These are phyloP conservation scores for Melipona quadrifasciata DNA, from an alignment of 1,140 invertebrate species.

Conservation along the genomic window DNA sequence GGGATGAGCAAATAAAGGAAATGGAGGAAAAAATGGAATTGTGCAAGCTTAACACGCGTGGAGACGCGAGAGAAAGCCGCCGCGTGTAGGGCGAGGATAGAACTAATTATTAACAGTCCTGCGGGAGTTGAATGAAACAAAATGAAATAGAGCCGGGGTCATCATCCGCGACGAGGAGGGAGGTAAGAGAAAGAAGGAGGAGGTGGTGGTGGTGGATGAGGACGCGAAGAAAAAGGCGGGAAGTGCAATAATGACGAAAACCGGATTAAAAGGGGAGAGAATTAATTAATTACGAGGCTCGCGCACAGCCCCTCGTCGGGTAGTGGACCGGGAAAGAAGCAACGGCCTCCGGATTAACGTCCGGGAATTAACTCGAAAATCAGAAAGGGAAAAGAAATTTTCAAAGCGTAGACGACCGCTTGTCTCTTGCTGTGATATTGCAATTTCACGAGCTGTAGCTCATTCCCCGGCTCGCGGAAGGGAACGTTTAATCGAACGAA, in stretches of 20 bases:
- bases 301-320: background rate
- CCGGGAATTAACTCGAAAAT: slow-evolving; percentile 12
- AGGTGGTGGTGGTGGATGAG: background rate
- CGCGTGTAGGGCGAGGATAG: no score
- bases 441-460: background rate
- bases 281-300: slow-evolving; percentile 32
- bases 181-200: background rate
- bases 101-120: slow-evolving; percentile 16
- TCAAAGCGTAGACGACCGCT: background rate
- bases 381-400: slow-evolving; percentile 7
- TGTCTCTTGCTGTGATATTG: background rate
- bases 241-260: slow-evolving; percentile 15
- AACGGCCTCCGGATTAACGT: slow-evolving; percentile 7
- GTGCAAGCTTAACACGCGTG: background rate
- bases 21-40: background rate
- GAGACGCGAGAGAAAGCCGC: background rate
- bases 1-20: background rate
- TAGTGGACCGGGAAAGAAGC: background rate
- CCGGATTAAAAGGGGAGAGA: background rate
- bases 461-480: background rate
- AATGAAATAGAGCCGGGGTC: background rate
- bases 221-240: background rate
- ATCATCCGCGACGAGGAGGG: background rate
- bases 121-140: slow-evolving; percentile 9
- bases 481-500: background rate